Conservation (phyloP, 2,888 invertebrate genomes). For the Saturnia japonica region DNA sequence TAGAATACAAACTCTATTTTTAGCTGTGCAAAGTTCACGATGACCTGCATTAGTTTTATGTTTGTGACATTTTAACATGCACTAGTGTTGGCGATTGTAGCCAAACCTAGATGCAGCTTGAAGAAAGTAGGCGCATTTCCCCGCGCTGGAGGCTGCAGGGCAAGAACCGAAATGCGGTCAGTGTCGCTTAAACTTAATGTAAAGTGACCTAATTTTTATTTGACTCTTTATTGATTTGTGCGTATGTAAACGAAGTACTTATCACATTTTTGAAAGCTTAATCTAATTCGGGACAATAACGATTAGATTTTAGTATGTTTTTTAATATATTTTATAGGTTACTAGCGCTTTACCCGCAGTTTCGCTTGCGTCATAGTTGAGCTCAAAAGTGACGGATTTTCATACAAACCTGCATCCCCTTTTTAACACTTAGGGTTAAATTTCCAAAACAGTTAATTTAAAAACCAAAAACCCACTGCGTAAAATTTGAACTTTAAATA, state of each 20-base stretch:
- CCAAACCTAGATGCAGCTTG: conserved; percentile 66
- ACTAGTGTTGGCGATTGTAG: conserved; percentile 41
- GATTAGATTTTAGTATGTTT: background rate
- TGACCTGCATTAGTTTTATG: conserved; percentile 30
- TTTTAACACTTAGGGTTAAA: no score
- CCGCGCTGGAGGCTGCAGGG: conserved; percentile 64
- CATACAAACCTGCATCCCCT: no score
- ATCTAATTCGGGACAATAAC: background rate
- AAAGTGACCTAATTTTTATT: background rate
- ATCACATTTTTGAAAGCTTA: background rate
- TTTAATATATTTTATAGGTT: background rate
- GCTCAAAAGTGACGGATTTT: no score
- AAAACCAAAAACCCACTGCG: no score
- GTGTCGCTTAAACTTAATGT: conserved; percentile 13
- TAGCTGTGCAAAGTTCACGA: conserved; percentile 31
- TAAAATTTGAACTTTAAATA: no score
- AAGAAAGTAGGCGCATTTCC: conserved; percentile 79
- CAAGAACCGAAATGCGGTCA: conserved; percentile 62
- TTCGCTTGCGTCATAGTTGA: no score
- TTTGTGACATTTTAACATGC: conserved; percentile 45
- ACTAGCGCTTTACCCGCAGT: no score
- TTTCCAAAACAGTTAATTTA: no score
- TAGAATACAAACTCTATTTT: conserved; percentile 41
- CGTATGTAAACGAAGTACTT: background rate
- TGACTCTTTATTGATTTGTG: background rate